Evolutionary conservation across 2,888 invertebrate genomes (phyloP).

Genomic region (Calliphora vomitoria): DNA sequence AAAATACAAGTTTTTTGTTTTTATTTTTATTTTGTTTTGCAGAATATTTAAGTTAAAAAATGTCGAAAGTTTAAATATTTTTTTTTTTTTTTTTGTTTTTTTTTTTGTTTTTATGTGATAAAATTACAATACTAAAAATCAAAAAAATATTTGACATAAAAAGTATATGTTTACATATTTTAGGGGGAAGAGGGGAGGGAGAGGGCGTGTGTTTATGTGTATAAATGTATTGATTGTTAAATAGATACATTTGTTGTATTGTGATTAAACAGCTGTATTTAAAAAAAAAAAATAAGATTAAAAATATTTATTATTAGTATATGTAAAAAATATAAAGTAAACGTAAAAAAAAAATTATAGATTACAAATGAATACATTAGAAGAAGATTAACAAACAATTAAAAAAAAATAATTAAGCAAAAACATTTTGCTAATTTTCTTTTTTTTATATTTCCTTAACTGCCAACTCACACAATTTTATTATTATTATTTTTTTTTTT

Average conservation of each 20-base stretch:
- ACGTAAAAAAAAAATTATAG: conserved; percentile 32
- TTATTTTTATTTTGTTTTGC: conserved; percentile 52
- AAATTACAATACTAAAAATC: conserved; percentile 67
- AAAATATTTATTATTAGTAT: conserved; percentile 39
- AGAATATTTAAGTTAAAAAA: conserved; percentile 74
- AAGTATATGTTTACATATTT: conserved; percentile 40
- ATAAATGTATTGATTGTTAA: conserved; percentile 64
- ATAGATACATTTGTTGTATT: conserved; percentile 54
- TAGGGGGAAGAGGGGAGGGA: neutral
- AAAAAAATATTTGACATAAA: conserved; percentile 65
- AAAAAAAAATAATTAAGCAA: conserved; percentile 59
- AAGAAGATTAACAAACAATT: conserved; percentile 66
- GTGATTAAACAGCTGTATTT: conserved; percentile 46
- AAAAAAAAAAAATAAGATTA: neutral
- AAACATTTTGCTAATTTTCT: conserved; percentile 57
- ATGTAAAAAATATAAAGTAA: conserved; percentile 33
- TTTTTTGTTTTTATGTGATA: conserved; percentile 61
- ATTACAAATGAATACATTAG: conserved; percentile 47
- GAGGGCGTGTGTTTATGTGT: conserved; percentile 15
- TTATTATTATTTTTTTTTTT: neutral
- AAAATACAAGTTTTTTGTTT: conserved; percentile 74
- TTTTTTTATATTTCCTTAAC: conserved; percentile 31
- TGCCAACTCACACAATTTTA: conserved; percentile 61
- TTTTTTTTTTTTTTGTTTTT: conserved; percentile 44
- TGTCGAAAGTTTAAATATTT: conserved; percentile 72